These are phyloP conservation scores for Agapornis roseicollis DNA, from an alignment of 2,113 vertebrate species.

Conservation along the genomic window DNA sequence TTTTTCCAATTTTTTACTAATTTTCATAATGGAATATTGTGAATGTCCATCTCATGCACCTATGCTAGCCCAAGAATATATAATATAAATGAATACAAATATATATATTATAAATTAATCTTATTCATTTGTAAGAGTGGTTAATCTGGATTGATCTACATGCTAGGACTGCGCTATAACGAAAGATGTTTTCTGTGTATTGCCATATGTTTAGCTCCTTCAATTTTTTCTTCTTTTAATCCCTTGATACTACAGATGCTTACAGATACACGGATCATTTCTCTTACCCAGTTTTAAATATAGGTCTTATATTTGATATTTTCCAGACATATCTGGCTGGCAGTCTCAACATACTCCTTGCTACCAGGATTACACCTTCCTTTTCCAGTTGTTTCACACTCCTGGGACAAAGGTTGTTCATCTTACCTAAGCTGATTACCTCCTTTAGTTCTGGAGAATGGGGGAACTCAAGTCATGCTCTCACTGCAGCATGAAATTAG, in stretches of 20 bases:
- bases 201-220: neutral
- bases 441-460: neutral
- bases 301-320: neutral
- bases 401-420: neutral
- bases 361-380: neutral
- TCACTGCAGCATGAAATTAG: neutral
- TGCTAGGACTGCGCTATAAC: neutral
- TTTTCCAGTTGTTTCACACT: neutral
- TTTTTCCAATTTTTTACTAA: neutral
- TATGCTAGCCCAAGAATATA: neutral
- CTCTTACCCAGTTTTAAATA: neutral
- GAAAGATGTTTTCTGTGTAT: neutral
- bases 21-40: neutral
- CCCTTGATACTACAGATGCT: neutral
- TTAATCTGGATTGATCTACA: neutral
- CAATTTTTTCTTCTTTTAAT: neutral
- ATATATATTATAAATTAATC: too few species aligned
- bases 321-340: neutral
- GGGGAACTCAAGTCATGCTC: neutral
- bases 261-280: neutral
- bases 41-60: neutral
- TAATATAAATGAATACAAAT: too few species aligned
- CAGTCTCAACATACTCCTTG: neutral
- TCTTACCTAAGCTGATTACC: neutral
- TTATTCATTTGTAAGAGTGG: neutral